phyloP scores from a whole-genome alignment of 35 echinoderm and acorn worm genomes.

The Anneissia japonica region DNA sequence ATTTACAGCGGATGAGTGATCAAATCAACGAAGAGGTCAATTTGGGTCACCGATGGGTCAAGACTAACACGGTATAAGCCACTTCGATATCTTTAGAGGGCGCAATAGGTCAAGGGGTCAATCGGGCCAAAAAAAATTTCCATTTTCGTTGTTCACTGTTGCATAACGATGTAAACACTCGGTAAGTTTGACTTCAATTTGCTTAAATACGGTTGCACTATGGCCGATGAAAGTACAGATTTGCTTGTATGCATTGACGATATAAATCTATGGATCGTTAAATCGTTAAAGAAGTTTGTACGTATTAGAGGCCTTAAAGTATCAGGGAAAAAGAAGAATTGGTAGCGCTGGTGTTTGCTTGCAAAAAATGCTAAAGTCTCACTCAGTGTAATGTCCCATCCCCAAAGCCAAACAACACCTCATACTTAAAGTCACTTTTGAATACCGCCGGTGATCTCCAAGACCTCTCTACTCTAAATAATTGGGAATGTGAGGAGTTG shows the following conservation, averaged over 20 bases:
- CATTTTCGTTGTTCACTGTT: too few relatives aligned
- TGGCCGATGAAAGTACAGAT: too few relatives aligned
- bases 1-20: too few relatives aligned
- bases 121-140: too few relatives aligned
- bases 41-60: too few relatives aligned
- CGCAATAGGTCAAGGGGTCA: too few relatives aligned
- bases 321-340: slow-evolving; percentile 14
- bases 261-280: slow-evolving; percentile 34
- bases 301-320: slow-evolving; percentile 19
- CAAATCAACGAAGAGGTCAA: too few relatives aligned
- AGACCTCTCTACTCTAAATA: neutral
- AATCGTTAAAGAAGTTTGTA: slow-evolving; percentile 28
- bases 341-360: neutral
- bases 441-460: neutral
- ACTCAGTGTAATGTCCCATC: neutral
- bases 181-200: too few relatives aligned
- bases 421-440: neutral
- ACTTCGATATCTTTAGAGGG: too few relatives aligned
- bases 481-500: slow-evolving; percentile 2
- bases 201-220: too few relatives aligned
- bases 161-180: too few relatives aligned
- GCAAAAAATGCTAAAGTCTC: neutral
- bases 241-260: slow-evolving; percentile 34
- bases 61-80: too few relatives aligned
- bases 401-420: neutral